Base-by-base conservation (phyloP, 2,888 invertebrate genomes). In the Caenorhabditis sp. region DNA sequence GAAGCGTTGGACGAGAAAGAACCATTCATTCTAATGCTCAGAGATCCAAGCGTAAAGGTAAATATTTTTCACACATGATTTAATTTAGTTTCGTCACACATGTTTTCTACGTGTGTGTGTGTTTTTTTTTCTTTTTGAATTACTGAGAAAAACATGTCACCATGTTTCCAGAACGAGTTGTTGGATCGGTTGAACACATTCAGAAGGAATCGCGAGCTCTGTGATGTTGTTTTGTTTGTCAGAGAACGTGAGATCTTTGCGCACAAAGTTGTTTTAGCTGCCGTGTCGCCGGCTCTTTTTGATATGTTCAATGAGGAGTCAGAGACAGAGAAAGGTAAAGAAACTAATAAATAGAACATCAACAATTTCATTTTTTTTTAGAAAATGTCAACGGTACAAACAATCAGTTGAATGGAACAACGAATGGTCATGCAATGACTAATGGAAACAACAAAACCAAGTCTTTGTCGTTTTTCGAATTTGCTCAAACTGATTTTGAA, bases 161-260 rank as follows among this genome's bases (percentile, higher is more conserved):
- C 4, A 26, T 19, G 3, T 17, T 81, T 83, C 31, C 77, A 84
- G 81, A 78, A 76, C 54, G 80, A 82, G 3, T 68, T 88, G 26
- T 81, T 89, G 58, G 76, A 78, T 14, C 82, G 86, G 12, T 81
- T 90, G 62, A 88, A 88, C 75, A 88, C 87, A 19, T 86, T 90
- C 77, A 88, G 89, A 14, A 85, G 87, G 89, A 93, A 93, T 88
- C 92, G 92, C 68, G 93, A 94, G 88, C 93, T 94, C 89, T 94
- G 93, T 90, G 94, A 94, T 90, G 93, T 93, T 83, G 91, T 93
- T 86, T 91, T 94, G 84, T 92, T 93, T 88, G 93, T 92, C 81
- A 92, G 67, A 58, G 92, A 91, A 82, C 90, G 91, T 49, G 94
- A 93, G 88, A 91, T 93, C 60, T 91, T 92, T 77, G 93, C 92